These are phyloP conservation scores for Tympanuchus pallidicinctus DNA, from an alignment of 2,113 vertebrate genomes.

Conservation along the genomic window DNA sequence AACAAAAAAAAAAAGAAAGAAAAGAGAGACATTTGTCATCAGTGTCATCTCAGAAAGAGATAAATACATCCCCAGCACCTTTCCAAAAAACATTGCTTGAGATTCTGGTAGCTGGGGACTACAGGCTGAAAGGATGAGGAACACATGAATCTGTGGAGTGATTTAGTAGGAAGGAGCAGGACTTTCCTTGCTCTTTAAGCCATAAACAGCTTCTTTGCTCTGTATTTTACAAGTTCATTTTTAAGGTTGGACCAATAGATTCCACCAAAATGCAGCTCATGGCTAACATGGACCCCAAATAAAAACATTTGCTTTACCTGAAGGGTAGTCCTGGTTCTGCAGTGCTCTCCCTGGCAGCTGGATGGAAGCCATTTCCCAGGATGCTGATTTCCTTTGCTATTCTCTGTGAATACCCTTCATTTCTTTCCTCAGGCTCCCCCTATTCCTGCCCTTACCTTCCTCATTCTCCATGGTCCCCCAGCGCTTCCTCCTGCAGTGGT, in stretches of 20 bases:
- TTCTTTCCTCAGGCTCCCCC: neutral
- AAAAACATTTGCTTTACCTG: neutral
- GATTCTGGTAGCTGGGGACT: neutral
- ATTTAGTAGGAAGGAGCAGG: neutral
- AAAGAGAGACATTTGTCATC: rapidly evolving
- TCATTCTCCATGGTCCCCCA: neutral
- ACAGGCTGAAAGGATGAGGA: rapidly evolving
- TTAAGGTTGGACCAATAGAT: neutral
- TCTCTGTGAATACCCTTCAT: neutral
- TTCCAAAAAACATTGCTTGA: neutral
- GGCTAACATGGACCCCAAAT: neutral
- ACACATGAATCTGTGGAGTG: neutral
- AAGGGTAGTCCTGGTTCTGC: neutral
- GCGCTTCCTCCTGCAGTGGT: neutral
- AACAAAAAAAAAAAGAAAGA: neutral
- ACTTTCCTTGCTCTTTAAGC: neutral
- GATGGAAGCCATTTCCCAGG: neutral
- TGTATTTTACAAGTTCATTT: neutral
- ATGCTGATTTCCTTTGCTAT: neutral
- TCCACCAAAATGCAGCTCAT: neutral
- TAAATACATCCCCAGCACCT: neutral
- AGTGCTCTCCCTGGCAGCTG: neutral
- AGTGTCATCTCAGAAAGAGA: neutral
- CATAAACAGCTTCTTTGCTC: rapidly evolving
- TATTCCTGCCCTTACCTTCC: neutral